Conservation (phyloP, 1,140 invertebrate species). For the Mya arenaria region DNA sequence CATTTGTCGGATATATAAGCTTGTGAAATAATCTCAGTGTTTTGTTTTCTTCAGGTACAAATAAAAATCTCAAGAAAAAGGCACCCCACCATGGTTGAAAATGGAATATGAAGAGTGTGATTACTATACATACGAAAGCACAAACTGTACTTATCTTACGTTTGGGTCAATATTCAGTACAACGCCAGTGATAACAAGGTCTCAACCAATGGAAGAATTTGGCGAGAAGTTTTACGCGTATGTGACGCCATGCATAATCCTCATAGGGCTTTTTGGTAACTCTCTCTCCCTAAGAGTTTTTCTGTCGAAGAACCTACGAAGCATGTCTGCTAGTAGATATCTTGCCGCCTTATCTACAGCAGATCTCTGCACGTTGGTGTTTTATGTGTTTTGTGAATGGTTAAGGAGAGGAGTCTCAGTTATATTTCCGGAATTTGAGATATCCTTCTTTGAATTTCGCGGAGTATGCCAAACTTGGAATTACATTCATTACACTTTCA, state of each 20-base stretch:
- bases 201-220: too few relatives aligned
- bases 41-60: too few relatives aligned
- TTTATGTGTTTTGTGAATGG: constrained; percentile 40
- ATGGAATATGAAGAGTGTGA: too few relatives aligned
- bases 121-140: too few relatives aligned
- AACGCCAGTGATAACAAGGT: too few relatives aligned
- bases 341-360: constrained; percentile 21
- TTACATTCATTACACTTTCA: constrained; percentile 70
- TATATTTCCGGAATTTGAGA: neutral
- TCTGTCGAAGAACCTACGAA: constrained; percentile 25
- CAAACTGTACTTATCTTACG: too few relatives aligned
- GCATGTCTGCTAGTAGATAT: constrained; percentile 31
- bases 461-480: constrained; percentile 73
- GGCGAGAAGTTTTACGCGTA: constrained; percentile 24
- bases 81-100: too few relatives aligned
- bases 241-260: neutral
- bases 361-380: constrained; percentile 8
- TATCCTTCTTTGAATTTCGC: constrained; percentile 60
- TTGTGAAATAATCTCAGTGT: too few relatives aligned
- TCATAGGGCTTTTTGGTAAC: constrained; percentile 14
- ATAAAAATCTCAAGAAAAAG: too few relatives aligned
- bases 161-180: too few relatives aligned
- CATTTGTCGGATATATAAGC: too few relatives aligned
- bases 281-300: constrained; percentile 16
- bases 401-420: constrained; percentile 1